Percentiles rank a stretch among this genome's conserved stretches.
phyloP scores from a whole-genome alignment of 2,113 vertebrate species.

The Leptosomus discolor region DNA sequence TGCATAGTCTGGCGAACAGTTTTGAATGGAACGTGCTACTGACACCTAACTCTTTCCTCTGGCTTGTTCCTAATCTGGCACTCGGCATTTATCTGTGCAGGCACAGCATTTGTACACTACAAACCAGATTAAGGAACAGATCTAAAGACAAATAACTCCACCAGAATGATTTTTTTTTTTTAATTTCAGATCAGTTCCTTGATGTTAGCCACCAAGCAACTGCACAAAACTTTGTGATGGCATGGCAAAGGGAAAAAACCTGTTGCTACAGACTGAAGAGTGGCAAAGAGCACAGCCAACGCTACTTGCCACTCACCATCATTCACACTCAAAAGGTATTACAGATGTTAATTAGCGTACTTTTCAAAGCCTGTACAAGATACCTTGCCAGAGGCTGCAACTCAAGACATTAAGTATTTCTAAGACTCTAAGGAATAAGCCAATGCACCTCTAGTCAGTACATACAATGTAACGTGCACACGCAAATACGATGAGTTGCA shows the following conservation, averaged over 20 bases:
- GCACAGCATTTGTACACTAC: background rate
- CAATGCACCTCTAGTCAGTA: background rate
- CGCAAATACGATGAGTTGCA: rapidly evolving
- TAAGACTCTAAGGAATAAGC: background rate
- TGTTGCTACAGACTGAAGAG: background rate
- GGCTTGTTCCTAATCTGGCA: background rate
- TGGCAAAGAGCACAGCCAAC: background rate
- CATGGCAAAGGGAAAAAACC: background rate
- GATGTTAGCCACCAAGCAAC: background rate
- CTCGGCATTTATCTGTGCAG: no score
- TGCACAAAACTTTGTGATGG: background rate
- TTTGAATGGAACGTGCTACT: rapidly evolving
- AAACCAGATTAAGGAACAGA: background rate
- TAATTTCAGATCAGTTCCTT: background rate
- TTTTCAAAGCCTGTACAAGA: background rate
- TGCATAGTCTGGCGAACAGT: background rate
- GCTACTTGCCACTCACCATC: background rate
- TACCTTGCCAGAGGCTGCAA: background rate
- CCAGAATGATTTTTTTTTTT: background rate
- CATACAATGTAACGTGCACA: rapidly evolving
- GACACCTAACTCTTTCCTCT: background rate
- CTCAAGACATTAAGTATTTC: background rate
- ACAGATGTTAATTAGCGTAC: background rate
- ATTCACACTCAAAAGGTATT: background rate
- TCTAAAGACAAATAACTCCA: background rate